Base-by-base conservation (phyloP, 2,888 invertebrate genomes). In the Epinotia demarniana region DNA sequence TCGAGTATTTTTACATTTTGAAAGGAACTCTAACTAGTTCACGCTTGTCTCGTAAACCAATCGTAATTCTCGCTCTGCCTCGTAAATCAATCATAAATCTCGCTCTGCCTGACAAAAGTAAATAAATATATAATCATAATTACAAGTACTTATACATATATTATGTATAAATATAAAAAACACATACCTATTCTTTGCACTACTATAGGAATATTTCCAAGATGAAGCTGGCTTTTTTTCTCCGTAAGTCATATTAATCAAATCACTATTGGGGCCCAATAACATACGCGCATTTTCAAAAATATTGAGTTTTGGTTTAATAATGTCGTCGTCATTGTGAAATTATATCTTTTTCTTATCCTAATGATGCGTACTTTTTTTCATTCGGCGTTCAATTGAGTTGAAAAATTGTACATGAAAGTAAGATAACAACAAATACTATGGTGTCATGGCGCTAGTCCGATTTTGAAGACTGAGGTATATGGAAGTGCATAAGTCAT, bases 31-130 rank as follows among this genome's bases (percentile, higher is more conserved):
- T 49, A 53, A 53, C 6, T 53, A 53, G 16, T 6, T n/a, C 6
- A 53, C n/a, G 53, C 53, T n/a, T n/a, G 53, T 53, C 16, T 53
- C 53, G n/a, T 53, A 53, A 53, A n/a, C n/a, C 53, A 53, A 53
- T 53, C 53, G n/a, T 53, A 49, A 53, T n/a, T 53, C 2, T n/a
- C 16, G n/a, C 16, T 8, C 16, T 8, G 23, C 23, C 16, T 53
- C 49, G 49, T 53, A 53, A 53, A n/a, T 53, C 49, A 53, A 53
- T 53, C 49, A 53, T 53, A 49, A 53, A 53, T 53, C 2, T n/a
- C 4, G n/a, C 13, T n/a, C 5, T 6, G n/a, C n/a, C 16, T 5
- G 6, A 53, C 6, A 8, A 16, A 53, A 49, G 5, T 49, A 49
- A 53, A 53, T 53, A 53, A 53, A 53, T 27, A 27, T 27, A 2